These are phyloP conservation scores for Silurus glanis DNA, from an alignment of 2,113 vertebrate species.

Conservation along the genomic window DNA sequence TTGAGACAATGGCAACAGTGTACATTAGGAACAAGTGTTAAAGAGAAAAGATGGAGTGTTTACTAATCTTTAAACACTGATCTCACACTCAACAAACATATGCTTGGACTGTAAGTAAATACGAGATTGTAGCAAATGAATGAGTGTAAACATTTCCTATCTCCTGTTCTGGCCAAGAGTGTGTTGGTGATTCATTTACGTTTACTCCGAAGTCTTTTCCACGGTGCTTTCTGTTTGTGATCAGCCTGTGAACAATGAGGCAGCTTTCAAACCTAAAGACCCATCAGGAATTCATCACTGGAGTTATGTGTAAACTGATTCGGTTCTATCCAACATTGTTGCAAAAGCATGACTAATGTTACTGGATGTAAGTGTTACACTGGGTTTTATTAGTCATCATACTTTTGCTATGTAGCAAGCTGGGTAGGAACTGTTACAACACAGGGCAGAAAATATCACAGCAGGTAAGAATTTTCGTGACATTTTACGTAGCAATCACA, in stretches of 20 bases:
- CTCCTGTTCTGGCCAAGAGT: background rate
- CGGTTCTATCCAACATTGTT: background rate
- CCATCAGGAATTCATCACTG: background rate
- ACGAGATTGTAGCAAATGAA: background rate
- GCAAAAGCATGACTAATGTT: background rate
- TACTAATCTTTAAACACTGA: background rate
- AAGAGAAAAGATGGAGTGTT: background rate
- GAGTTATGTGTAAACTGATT: background rate
- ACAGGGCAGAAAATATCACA: background rate
- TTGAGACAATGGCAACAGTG: background rate
- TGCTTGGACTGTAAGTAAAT: conserved; percentile 5
- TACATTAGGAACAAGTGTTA: background rate
- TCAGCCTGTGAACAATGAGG: background rate
- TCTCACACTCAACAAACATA: background rate
- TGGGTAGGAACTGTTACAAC: background rate
- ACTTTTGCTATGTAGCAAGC: background rate
- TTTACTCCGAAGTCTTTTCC: background rate
- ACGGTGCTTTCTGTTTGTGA: background rate
- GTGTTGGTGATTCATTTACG: background rate
- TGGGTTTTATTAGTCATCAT: background rate
- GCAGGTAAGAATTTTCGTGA: background rate
- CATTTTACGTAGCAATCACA: background rate
- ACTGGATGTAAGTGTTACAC: background rate
- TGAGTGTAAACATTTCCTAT: background rate
- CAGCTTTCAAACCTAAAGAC: background rate